Conservation (phyloP, 2,113 vertebrate species). For the Clinocottus analis region DNA sequence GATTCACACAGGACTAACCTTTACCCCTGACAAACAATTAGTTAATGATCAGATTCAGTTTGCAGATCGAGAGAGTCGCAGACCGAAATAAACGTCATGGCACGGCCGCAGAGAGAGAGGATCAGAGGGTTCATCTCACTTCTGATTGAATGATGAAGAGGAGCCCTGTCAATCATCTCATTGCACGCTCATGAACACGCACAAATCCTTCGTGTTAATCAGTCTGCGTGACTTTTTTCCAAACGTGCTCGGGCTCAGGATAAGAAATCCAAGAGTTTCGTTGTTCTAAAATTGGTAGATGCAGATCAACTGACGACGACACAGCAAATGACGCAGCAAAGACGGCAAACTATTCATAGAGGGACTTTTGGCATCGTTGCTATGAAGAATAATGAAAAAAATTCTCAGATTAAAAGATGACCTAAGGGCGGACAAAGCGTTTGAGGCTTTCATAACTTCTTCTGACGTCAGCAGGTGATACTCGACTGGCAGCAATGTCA, state of each 20-base stretch:
- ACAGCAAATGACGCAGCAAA: not conserved
- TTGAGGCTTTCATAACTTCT: not conserved
- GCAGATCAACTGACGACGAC: not conserved
- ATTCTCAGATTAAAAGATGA: not conserved
- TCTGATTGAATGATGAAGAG: slow-evolving; percentile 10
- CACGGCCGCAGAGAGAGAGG: not conserved
- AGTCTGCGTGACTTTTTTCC: slow-evolving; percentile 11
- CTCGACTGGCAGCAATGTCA: not conserved
- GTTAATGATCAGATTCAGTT: slow-evolving; percentile 50
- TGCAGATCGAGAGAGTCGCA: slow-evolving; percentile 32
- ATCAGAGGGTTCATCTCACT: slow-evolving; percentile 7
- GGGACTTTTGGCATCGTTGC: not conserved
- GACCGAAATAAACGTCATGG: slow-evolving; percentile 39
- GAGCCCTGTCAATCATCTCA: slow-evolving; percentile 41
- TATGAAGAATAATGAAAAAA: not conserved
- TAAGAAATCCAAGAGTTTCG: not conserved
- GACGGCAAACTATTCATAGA: not conserved
- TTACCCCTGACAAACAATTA: slow-evolving; percentile 13
- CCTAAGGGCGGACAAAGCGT: not conserved
- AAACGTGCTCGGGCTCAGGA: not conserved
- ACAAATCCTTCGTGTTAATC: slow-evolving; percentile 13
- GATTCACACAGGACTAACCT: slow-evolving; percentile 24
- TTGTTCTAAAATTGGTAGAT: not conserved
- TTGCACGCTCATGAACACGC: slow-evolving; percentile 19
- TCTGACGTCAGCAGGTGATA: not conserved